Base-by-base conservation (phyloP, 2,888 invertebrate genomes). In the Trichopria drosophilae region DNA sequence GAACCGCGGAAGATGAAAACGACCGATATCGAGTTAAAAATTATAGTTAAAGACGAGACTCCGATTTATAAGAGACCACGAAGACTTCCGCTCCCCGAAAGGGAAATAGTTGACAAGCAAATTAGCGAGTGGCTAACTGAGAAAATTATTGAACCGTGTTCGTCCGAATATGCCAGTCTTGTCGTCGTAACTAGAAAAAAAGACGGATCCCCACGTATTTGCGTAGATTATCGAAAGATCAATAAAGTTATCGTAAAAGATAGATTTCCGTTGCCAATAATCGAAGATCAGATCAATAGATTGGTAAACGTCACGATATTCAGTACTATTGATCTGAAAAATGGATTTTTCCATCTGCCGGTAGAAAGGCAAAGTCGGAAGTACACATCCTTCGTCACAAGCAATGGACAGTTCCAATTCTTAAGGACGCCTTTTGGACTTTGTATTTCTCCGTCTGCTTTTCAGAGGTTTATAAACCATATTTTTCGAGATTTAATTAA, bases 1-100 rank as follows among this genome's bases (percentile, higher is more conserved):
- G 6, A 26, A 7, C 49, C 53, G 2, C 12, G 26, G 9, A 29
- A 26, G 12, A 28, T 15, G 2, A 19, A 18, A 19, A 19, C 10
- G 9, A 29, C 49, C 1, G 10, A 22, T 26, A 23, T 51, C 7
- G 31, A 53, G 23, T 22, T 51, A 26, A 50, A 28, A 35, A 50
- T 53, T 12, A 13, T 51, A 12, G 23, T 53, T 4, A 34, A 51
- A 22, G 45, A 44, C 23, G 53, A 49, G 12, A 45, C 4, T 6
- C 45, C 53, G 12, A 32, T 53, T 0, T 39, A 37, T 23, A 15
- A 23, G 19, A 19, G 40, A 5, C 53, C 44, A 1, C 22, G 50
- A 7, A 19, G 53, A 7, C 39, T 51, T 9, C 37, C 51, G 5
- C 32, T 28, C n/a, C 10, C 19, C 12, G 48, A 55, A 32, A 28